phyloP scores from a whole-genome alignment of 1,140 invertebrate species.

The Batillaria attramentaria region DNA sequence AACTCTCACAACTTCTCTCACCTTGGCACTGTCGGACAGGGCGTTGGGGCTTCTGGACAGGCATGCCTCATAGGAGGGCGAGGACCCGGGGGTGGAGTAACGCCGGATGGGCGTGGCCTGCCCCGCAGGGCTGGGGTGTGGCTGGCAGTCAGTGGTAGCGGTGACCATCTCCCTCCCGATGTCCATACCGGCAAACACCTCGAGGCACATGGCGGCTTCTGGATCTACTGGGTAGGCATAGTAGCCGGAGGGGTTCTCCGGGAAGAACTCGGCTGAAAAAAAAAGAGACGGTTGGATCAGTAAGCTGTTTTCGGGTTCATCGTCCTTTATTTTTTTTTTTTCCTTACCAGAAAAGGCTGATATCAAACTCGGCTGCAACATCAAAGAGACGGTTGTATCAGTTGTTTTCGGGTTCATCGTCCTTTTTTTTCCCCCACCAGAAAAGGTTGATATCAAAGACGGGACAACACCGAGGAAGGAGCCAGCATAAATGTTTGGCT shows the following conservation, averaged over 20 bases:
- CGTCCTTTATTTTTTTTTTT: too few relatives aligned
- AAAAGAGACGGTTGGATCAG: too few relatives aligned
- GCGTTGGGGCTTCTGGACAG: not conserved
- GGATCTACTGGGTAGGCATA: constrained; percentile 41
- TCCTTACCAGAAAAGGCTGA: too few relatives aligned
- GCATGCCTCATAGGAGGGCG: constrained; percentile 15
- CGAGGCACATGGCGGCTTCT: constrained; percentile 40
- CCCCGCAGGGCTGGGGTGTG: too few relatives aligned
- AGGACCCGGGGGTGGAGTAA: constrained; percentile 17
- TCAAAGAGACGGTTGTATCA: too few relatives aligned
- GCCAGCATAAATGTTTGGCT: too few relatives aligned
- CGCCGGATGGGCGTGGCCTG: not conserved
- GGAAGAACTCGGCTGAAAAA: constrained; percentile 39
- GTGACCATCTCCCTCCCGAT: constrained; percentile 9
- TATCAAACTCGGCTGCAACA: too few relatives aligned
- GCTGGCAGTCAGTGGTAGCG: not conserved
- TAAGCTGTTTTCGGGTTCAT: too few relatives aligned
- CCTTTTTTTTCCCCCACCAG: too few relatives aligned
- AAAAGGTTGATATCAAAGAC: too few relatives aligned
- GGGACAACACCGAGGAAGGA: too few relatives aligned
- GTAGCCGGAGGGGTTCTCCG: constrained; percentile 24
- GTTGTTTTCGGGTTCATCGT: too few relatives aligned
- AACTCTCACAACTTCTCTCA: not conserved
- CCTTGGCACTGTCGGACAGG: constrained; percentile 25
- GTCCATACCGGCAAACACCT: constrained; percentile 36